phyloP scores from a whole-genome alignment of 2,113 vertebrate genomes.

The Pontoporia blainvillei region DNA sequence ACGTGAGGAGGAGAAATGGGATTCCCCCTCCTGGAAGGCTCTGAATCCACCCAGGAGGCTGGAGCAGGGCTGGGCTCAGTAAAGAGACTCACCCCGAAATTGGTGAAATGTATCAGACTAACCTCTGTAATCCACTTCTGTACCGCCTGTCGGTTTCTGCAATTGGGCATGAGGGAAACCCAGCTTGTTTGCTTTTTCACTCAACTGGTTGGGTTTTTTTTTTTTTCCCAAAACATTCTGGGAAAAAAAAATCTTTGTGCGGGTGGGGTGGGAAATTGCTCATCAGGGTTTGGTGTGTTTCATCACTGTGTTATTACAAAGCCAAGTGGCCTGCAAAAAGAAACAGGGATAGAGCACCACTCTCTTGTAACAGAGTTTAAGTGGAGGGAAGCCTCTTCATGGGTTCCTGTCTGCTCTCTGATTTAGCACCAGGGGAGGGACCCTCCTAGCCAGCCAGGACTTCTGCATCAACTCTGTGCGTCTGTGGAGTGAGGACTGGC shows the following conservation, averaged over 20 bases:
- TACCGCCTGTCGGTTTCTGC: neutral
- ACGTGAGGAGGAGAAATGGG: neutral
- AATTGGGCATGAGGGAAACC: neutral
- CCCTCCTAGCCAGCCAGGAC: neutral
- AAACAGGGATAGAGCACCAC: neutral
- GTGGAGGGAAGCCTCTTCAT: neutral
- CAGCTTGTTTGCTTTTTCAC: neutral
- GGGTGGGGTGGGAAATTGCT: neutral
- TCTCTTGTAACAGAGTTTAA: accelerated
- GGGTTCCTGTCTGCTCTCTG: neutral
- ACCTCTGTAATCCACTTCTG: neutral
- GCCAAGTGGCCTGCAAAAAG: neutral
- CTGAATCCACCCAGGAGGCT: neutral
- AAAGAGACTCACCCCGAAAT: neutral
- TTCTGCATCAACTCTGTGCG: neutral
- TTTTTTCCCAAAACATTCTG: neutral
- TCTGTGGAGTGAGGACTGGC: neutral
- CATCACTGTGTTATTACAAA: neutral
- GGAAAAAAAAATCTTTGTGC: neutral
- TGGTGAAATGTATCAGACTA: accelerated
- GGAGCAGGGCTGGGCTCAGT: neutral
- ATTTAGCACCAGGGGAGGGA: neutral
- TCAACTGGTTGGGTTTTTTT: neutral
- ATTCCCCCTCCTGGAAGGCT: neutral
- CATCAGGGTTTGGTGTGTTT: neutral